Conservation (phyloP, 2,888 invertebrate species). For the Ophion obscuratus region DNA sequence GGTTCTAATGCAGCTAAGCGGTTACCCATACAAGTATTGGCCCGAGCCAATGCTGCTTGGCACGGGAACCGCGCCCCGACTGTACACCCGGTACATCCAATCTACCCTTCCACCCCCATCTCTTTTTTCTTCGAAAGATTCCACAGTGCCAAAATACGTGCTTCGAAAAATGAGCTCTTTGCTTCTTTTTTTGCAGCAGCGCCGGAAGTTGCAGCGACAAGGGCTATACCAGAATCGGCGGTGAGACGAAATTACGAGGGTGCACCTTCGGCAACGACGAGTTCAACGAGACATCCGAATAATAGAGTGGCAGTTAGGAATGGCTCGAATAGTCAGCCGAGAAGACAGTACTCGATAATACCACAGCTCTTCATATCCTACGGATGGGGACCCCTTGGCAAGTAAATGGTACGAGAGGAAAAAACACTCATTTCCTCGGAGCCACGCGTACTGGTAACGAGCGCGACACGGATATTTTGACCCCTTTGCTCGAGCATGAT, state of each 20-base stretch:
- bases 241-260: conserved; percentile 47
- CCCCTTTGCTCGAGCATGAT: conserved; percentile 51
- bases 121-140: neutral
- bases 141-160: neutral
- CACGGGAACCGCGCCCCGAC: too few relatives aligned
- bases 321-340: conserved; percentile 70
- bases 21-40: too few relatives aligned
- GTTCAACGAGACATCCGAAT: conserved; percentile 69
- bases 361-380: conserved; percentile 86
- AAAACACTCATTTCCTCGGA: neutral
- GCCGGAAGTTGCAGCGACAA: conserved; percentile 46
- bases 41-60: too few relatives aligned
- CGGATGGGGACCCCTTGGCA: conserved; percentile 85
- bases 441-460: conserved; percentile 1
- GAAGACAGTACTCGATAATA: conserved; percentile 83
- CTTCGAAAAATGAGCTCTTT: neutral
- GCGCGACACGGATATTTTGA: conserved; percentile 20
- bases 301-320: conserved; percentile 75
- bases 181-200: conserved; percentile 27
- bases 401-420: conserved; percentile 70
- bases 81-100: too few relatives aligned
- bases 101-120: too few relatives aligned
- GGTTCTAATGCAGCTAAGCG: too few relatives aligned
- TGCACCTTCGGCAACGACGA: conserved; percentile 12
- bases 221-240: conserved; percentile 5